Base-by-base conservation (phyloP, 2,797 vertebrate genomes). In the Sebastes aleutianus region DNA sequence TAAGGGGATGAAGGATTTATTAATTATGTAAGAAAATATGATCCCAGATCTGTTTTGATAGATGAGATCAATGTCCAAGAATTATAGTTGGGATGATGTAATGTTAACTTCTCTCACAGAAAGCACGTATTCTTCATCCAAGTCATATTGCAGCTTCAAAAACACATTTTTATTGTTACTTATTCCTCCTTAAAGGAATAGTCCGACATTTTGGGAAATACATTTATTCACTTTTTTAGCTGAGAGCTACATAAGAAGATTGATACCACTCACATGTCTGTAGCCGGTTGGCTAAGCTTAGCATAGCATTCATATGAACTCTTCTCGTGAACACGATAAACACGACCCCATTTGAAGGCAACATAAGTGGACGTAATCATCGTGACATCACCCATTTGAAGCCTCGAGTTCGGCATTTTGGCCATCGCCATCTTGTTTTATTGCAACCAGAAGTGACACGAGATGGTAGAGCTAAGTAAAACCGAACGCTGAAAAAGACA, bases 341-440 rank as follows among this genome's bases (percentile, higher is more conserved):
- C 16, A 47, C 43, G 16, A 47, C 16, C 43, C 43, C 16, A 18
- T 47, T 18, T 18, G 16, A 47, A 8, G 16, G 16, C 43, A 47
- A 1, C 43, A 47, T 47, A 47, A 47, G 43, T 47, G 6, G 43
- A 47, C 43, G 0, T 47, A 47, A 16, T 47, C 43, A 18, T 8
- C 7, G 6, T 2, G 43, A 47, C 43, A 18, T 47, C 43, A 18
- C 43, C 43, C 14, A 16, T 43, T 47, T 47, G 43, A 47, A 18
- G 43, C 14, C 43, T 18, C 1, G 43, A 47, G 43, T 18, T 3
- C 3, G 16, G 43, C 43, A 47, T 18, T 47, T 47, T 47, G 43
- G 16, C 43, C 3, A 7, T 47, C 0, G 14, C 14, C 43, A 47
- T 47, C 43, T 47, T 0, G 43, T 47, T 47, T 47, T 47, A 0